Conservation (phyloP, 2,888 invertebrate genomes). For the Cetonia aurata region DNA sequence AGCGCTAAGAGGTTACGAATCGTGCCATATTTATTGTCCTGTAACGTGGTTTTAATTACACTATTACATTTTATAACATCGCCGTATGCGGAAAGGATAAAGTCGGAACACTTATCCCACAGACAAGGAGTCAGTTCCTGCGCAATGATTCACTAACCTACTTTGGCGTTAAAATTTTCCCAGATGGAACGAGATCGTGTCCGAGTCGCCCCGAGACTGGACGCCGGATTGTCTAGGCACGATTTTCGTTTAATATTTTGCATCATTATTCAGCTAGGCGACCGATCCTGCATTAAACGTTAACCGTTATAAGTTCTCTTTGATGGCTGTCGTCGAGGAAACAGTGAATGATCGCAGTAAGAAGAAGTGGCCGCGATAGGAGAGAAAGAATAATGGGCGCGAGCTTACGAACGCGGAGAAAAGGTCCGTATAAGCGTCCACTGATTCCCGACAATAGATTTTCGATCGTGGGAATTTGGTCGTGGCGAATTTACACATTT, state of each 20-base stretch:
- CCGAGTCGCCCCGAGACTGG: constrained; percentile 35
- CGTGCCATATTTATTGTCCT: too few relatives aligned
- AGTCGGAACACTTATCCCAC: neutral
- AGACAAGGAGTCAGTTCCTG: neutral
- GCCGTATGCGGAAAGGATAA: too few relatives aligned
- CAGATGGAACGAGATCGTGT: constrained; percentile 45
- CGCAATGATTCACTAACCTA: constrained; percentile 36
- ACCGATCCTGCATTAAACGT: constrained; percentile 36
- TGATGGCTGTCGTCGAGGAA: constrained; percentile 19
- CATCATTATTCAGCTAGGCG: constrained; percentile 40
- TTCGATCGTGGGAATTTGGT: constrained; percentile 44
- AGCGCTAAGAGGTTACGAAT: too few relatives aligned
- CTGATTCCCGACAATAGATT: constrained; percentile 40
- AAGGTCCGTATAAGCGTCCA: constrained; percentile 23
- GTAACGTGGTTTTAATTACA: too few relatives aligned
- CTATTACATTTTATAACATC: too few relatives aligned
- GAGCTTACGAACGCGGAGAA: constrained; percentile 6
- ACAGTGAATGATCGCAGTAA: constrained; percentile 24
- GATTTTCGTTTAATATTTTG: constrained; percentile 38
- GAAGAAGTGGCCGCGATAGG: constrained; percentile 13
- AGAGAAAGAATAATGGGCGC: constrained; percentile 26
- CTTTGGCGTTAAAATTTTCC: constrained; percentile 27
- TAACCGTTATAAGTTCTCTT: constrained; percentile 42
- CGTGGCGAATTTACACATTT: constrained; percentile 32
- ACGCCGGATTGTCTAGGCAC: constrained; percentile 29